Evolutionary conservation across 2,113 vertebrate genomes (phyloP).

Genomic region (Ovibos moschatus): DNA sequence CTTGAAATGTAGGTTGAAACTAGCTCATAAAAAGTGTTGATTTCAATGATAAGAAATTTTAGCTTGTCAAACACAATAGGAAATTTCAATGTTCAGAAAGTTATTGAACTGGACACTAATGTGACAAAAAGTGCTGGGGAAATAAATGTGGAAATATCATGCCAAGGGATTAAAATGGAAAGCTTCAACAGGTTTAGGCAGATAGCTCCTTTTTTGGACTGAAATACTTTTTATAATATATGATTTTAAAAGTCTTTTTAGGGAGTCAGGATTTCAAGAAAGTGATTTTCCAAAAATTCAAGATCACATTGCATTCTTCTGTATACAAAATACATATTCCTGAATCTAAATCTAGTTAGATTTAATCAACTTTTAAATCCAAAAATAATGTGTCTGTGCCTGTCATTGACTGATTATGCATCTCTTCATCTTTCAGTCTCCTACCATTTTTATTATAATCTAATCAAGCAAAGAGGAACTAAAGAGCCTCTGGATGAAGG

Average conservation of each 20-base stretch:
- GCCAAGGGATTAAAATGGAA: background rate
- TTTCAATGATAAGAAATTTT: constrained; percentile 1
- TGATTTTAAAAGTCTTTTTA: background rate
- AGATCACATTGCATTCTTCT: background rate
- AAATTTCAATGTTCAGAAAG: background rate
- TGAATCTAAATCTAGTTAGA: background rate
- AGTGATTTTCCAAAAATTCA: background rate
- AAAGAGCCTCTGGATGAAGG: background rate
- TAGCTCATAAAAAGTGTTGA: background rate
- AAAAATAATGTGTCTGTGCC: background rate
- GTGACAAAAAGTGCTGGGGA: background rate
- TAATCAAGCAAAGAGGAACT: background rate
- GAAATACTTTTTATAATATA: background rate
- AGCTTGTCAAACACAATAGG: background rate
- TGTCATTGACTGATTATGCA: background rate
- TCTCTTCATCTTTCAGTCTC: background rate
- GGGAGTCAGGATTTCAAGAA: background rate
- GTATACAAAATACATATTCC: background rate
- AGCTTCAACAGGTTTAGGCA: background rate
- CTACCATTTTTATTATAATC: background rate
- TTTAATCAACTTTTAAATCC: background rate
- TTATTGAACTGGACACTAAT: background rate
- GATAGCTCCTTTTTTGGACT: background rate
- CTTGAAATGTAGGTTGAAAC: background rate
- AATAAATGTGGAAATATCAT: background rate